Evolutionary conservation across 2,888 invertebrate species (phyloP), one percentile per base, ranked within the genome.

Genomic region (Himalopsyche tibetana): DNA sequence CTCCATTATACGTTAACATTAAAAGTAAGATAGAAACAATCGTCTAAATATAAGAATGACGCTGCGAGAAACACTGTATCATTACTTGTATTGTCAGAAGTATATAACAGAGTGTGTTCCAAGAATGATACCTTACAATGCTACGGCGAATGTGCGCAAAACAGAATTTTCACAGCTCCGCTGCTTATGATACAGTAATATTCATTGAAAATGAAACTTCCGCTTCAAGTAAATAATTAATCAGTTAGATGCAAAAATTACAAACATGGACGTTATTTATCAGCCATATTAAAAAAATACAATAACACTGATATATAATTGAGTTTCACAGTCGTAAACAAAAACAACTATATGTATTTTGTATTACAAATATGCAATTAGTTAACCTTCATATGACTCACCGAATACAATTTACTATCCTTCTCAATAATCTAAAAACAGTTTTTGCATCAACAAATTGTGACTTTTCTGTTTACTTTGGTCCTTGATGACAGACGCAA

Each of bases 71-170:
- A 85, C 69, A 86, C 82, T 80, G 87, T 88, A 88, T 85, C 84
- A 87, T 87, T 87, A 87, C 82, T 86, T 84, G 88, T 88, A 88
- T 88, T 88, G 88, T 88, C 88, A 86, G 87, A 69, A 87, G 85
- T 85, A 86, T 88, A 86, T 85, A 81, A 81, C 83, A 55, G 83
- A 55, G 86, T 51, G 84, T 87, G 84, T 82, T 80, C 55, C 80
- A 85, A 84, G 87, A 86, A 85, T 80, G 84, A 80, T n/a, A 81
- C 80, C 83, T 88, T 86, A 88, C 74, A 83, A 84, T 82, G 56
- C 85, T 88, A 88, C 80, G 87, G 83, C 42, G 79, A 85, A 83
- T 88, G 88, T 88, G 88, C 88, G 86, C 87, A 87, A 88, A 85
- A 87, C 38, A 87, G 40, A 83, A 84, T 80, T 74, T 38, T 79